These are phyloP conservation scores for Drosophila melanosoma DNA, from an alignment of 2,888 invertebrate species.

Conservation along the genomic window DNA sequence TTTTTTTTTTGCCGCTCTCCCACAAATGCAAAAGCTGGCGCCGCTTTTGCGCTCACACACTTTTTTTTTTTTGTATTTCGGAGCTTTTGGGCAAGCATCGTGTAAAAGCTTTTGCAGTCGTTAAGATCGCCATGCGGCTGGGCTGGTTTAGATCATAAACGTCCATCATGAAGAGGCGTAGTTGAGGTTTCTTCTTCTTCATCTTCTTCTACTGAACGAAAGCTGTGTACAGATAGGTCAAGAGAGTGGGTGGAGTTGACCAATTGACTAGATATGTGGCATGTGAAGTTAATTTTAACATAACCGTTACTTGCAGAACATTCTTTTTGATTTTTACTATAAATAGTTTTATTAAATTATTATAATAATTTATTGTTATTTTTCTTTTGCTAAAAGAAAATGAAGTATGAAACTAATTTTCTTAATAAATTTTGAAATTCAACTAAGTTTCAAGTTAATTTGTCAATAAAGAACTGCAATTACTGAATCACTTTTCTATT, in stretches of 20 bases:
- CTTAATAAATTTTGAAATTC: not conserved
- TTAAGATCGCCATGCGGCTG: constrained; percentile 37
- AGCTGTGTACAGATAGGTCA: constrained; percentile 21
- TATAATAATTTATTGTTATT: not conserved
- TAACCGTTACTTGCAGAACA: not conserved
- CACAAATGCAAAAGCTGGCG: constrained; percentile 44
- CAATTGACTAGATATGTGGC: not conserved
- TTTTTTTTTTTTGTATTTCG: constrained; percentile 16
- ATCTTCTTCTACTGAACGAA: not conserved
- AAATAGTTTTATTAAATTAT: not conserved
- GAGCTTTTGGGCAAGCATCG: constrained; percentile 54
- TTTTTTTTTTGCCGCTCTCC: constrained; percentile 15
- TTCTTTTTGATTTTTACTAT: not conserved
- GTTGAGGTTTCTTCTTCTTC: not conserved
- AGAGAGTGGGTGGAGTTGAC: not conserved
- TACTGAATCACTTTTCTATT: not conserved
- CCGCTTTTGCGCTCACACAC: constrained; percentile 43
- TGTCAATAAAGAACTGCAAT: not conserved
- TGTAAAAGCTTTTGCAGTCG: constrained; percentile 48
- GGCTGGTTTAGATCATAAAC: constrained; percentile 7
- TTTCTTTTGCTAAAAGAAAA: not conserved
- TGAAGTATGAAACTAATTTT: not conserved
- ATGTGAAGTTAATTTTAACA: not conserved
- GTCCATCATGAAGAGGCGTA: not conserved
- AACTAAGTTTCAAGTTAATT: not conserved